These are phyloP conservation scores for Hypocryptadius cinnamomeus DNA, from an alignment of 2,113 vertebrate species.

Conservation along the genomic window DNA sequence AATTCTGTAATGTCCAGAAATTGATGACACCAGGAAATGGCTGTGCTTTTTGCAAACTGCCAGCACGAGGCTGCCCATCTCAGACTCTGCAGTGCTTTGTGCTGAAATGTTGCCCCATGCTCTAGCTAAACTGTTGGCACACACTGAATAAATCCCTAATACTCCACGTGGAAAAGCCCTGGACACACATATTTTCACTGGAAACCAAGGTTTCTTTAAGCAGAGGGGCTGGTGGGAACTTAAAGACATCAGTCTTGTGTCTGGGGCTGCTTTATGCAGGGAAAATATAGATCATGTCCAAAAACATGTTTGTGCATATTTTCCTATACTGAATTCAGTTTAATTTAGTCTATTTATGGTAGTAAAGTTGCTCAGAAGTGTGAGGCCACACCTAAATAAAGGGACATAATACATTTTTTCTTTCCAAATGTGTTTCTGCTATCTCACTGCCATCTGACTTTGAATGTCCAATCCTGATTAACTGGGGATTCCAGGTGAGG, in stretches of 20 bases:
- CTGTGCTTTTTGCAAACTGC: not conserved
- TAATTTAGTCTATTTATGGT: not conserved
- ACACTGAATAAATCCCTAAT: not conserved
- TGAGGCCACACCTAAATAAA: not conserved
- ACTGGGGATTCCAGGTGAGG: not conserved
- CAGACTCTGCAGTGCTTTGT: not conserved
- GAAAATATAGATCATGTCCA: not conserved
- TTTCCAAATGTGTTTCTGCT: not conserved
- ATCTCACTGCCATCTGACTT: not conserved
- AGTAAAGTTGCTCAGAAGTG: not conserved
- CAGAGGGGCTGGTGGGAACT: not conserved
- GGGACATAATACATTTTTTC: not conserved
- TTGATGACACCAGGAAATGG: not conserved
- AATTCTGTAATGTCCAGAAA: not conserved
- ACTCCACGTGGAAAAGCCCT: not conserved
- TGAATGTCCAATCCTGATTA: rapidly evolving
- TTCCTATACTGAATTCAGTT: not conserved
- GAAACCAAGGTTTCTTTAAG: not conserved
- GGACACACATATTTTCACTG: not conserved
- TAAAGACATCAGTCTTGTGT: not conserved
- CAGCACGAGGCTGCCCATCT: rapidly evolving
- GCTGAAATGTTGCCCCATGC: rapidly evolving
- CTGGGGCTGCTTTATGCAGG: not conserved
- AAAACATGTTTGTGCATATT: not conserved
- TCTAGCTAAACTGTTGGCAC: not conserved